Conservation (phyloP, 2,888 invertebrate species). For the Andrena chrysosceles region DNA sequence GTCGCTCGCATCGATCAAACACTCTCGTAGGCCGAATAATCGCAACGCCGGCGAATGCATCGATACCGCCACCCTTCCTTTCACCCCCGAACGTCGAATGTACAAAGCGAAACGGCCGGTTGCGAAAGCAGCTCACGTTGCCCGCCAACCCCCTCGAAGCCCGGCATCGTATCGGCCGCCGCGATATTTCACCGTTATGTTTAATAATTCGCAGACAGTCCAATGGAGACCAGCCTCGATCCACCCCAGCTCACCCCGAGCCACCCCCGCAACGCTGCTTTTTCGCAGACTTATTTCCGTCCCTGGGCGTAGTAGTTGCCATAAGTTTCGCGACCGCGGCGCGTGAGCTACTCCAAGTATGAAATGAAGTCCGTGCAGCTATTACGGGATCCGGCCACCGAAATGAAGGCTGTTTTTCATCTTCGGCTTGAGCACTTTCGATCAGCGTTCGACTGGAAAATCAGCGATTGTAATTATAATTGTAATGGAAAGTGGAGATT, state of each 20-base stretch:
- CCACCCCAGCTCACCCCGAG: neutral
- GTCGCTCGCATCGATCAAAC: slow-evolving; percentile 59
- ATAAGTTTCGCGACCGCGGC: slow-evolving; percentile 54
- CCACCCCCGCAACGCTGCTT: slow-evolving; percentile 8
- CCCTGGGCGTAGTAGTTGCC: slow-evolving; percentile 36
- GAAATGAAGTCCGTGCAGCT: slow-evolving; percentile 72
- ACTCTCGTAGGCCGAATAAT: slow-evolving; percentile 46
- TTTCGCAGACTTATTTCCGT: slow-evolving; percentile 28
- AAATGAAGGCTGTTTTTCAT: slow-evolving; percentile 4
- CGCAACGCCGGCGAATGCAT: slow-evolving; percentile 30
- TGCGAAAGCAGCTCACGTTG: slow-evolving; percentile 69
- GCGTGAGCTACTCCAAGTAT: slow-evolving; percentile 67
- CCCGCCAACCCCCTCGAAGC: slow-evolving; percentile 22
- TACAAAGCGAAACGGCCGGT: slow-evolving; percentile 43
- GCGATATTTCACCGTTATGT: slow-evolving; percentile 75
- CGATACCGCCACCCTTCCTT: slow-evolving; percentile 27
- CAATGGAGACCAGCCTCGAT: slow-evolving; percentile 21
- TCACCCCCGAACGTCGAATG: slow-evolving; percentile 4
- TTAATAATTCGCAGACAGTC: slow-evolving; percentile 76
- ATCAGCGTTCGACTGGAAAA: neutral
- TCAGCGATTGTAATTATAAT: neutral
- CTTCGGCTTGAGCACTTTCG: neutral
- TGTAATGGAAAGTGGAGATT: too few relatives aligned
- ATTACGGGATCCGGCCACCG: slow-evolving; percentile 29
- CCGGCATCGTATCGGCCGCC: slow-evolving; percentile 37